Conservation (phyloP, 2,888 invertebrate species). For the Parnassius apollo region DNA sequence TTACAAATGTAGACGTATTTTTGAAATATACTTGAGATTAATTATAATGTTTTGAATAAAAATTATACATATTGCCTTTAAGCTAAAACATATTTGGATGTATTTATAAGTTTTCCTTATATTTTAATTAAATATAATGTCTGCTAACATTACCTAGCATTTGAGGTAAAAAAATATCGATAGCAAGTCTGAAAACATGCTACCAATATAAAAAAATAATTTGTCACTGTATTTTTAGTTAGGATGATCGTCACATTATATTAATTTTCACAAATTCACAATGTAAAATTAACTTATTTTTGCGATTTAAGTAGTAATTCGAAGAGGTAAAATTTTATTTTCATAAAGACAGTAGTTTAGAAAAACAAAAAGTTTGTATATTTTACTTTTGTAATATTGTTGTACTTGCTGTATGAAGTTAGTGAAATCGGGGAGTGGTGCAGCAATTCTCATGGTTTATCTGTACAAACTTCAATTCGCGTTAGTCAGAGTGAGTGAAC, state of each 20-base stretch:
- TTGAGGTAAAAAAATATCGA: conserved; percentile 1
- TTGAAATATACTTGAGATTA: background rate
- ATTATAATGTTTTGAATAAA: too few species aligned
- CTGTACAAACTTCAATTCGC: conserved; percentile 38
- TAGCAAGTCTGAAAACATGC: conserved; percentile 5
- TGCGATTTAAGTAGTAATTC: too few species aligned
- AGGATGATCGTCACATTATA: too few species aligned
- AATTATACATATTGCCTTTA: background rate
- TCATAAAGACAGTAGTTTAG: too few species aligned
- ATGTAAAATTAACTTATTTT: too few species aligned
- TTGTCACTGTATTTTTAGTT: conserved; percentile 1
- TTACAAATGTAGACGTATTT: background rate
- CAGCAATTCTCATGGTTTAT: conserved; percentile 16
- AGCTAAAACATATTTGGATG: background rate
- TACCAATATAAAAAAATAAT: conserved; percentile 14
- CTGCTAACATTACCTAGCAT: conserved; percentile 3
- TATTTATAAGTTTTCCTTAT: background rate
- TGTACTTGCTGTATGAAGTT: conserved; percentile 42
- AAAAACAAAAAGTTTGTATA: too few species aligned
- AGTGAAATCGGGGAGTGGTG: background rate
- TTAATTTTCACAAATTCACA: too few species aligned
- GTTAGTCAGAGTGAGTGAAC: conserved; percentile 54
- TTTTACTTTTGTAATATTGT: conserved; percentile 32
- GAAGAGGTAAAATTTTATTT: too few species aligned
- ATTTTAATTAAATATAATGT: background rate